Evolutionary conservation across 2,113 vertebrate species (phyloP).

Genomic region (Odontesthes bonariensis): DNA sequence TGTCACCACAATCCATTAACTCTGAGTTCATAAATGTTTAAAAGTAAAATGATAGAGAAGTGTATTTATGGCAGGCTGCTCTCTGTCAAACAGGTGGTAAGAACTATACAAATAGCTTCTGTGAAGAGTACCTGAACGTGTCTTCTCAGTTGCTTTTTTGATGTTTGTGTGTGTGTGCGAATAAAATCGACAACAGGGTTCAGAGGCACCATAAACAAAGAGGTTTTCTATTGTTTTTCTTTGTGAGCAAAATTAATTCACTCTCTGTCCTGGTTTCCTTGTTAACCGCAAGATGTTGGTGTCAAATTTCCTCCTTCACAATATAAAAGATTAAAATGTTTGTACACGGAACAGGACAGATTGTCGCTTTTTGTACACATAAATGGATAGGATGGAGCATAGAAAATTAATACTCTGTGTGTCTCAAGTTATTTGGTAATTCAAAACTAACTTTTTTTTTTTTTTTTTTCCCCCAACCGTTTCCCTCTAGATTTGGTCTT

Average conservation of each 20-base stretch:
- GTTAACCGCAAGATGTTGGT: conserved; percentile 34
- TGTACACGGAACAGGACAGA: conserved; percentile 19
- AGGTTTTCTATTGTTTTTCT: conserved; percentile 7
- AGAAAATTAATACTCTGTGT: not conserved
- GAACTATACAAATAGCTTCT: not conserved
- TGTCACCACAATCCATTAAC: not conserved
- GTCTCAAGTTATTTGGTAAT: not conserved
- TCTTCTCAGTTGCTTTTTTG: not conserved
- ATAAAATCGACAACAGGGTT: conserved; percentile 24
- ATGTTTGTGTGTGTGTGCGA: conserved; percentile 13
- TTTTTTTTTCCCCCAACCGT: not conserved
- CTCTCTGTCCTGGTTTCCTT: conserved; percentile 26
- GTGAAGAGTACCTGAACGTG: not conserved
- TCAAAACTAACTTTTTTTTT: not conserved
- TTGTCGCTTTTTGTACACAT: conserved; percentile 29
- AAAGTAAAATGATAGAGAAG: not conserved
- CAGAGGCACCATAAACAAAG: not conserved
- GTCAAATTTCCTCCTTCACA: conserved; percentile 61
- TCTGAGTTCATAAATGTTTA: not conserved
- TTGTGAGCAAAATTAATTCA: conserved; percentile 2
- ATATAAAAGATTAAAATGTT: conserved; percentile 36
- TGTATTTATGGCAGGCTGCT: not conserved
- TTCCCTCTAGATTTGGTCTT: conserved; percentile 73
- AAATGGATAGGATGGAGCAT: not conserved
- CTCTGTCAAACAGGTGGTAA: not conserved